Evolutionary conservation across 2,888 invertebrate species (phyloP), one percentile per base, ranked within the genome.

Genomic region (Phorcus lineatus): DNA sequence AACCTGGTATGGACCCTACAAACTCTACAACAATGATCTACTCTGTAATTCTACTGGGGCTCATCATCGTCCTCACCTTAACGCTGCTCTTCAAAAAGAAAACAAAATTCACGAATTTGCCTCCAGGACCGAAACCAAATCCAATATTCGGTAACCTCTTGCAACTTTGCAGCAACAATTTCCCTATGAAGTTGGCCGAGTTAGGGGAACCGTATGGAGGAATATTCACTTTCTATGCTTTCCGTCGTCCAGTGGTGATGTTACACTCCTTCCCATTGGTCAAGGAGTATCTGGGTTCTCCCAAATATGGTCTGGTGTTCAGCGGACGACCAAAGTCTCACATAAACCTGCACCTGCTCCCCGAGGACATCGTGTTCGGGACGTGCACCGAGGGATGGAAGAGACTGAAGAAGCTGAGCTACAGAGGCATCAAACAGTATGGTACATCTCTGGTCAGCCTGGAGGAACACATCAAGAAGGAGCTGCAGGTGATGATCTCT

Each of bases 401-500:
- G 62, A 24, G 16, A 4, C 62, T 62, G 62, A 24, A 28, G 28
- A 62, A 62, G 62, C 16, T 62, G 28, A 13, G 24, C 2, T 28
- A 24, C 22, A 24, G 28, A 4, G 62, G 62, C 28, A 62, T 62
- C 24, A 62, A 62, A 17, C 62, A 62, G 28, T 62, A 62, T 28
- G 62, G 62, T 6, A 62, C 62, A 4, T 22, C 24, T 1, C 62
- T 62, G 24, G 3, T 28, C 28, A 62, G 28, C 17, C 16, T 62
- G 13, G 79, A 78, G 53, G 0, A 19, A 2, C 70, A 74, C 19
- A 66, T 78, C 4, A 36, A 78, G n/a, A 67, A 77, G 13, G 82
- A 82, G 24, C 28, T 82, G n/a, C 36, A 40, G 28, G 47, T 36
- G 36, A n/a, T n/a, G n/a, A n/a, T n/a, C n/a, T 7, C 36, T 7